Base-by-base conservation (phyloP, 1,140 invertebrate genomes). In the Littorina saxatilis region DNA sequence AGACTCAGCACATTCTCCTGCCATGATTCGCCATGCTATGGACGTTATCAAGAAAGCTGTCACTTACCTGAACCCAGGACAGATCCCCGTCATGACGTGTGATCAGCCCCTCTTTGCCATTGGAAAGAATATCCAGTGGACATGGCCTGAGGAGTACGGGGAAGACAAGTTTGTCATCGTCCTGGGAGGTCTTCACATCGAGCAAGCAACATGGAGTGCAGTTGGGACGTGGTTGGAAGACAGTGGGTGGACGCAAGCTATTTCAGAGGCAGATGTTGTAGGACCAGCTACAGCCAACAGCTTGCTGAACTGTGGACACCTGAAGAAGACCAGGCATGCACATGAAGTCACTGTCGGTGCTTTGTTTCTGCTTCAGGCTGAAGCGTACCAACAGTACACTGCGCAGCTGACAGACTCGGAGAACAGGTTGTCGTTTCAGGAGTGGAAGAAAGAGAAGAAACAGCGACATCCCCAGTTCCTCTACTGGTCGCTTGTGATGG, bases 31-130 rank as follows among this genome's bases (percentile, higher is more conserved):
- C 32, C 83, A 86, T 85, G 70, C 35, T 3, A 88, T 88, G 84
- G 61, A 86, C 50, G 73, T 82, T 13, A 55, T 89, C 17, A 63
- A 68, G 43, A 52, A 80, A 32, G 70, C 81, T 63, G 78, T 79
- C 29, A 63, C 80, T 39, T 76, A 80, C 58, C 70, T 87, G 5
- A 90, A 90, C 77, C 83, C 85, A 50, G 81, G 84, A 15, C 87
- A 90, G 73, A 76, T 81, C 13, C 85, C 86, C 50, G 82, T 85
- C 23, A 73, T 87, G n/a, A 40, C 73, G 23, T 27, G 72, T 20
- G 87, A 88, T 55, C 87, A 88, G 61, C 85, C 85, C 35, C 83
- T 87, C 7, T 88, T 47, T 83, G 79, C 78, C n/a, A 32, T 86
- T 15, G 81, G 63, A 7, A 87, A 87, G 79, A 66, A 82, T 27